These are phyloP conservation scores for Tinamus guttatus DNA, from an alignment of 2,113 vertebrate genomes.

Conservation along the genomic window DNA sequence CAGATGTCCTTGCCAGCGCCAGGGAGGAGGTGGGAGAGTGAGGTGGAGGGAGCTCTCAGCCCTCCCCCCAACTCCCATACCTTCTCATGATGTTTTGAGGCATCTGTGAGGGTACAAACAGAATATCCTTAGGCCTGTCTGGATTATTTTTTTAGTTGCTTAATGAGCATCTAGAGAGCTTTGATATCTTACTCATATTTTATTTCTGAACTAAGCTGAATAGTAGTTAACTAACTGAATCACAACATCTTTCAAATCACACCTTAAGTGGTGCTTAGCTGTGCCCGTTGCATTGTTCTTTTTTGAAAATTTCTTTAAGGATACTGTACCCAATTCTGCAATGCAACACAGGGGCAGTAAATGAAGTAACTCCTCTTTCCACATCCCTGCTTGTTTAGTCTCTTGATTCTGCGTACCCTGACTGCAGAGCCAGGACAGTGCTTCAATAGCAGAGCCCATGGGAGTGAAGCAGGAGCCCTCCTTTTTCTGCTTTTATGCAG, in stretches of 20 bases:
- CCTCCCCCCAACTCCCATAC: background rate
- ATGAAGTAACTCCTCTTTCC: background rate
- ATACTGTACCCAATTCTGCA: background rate
- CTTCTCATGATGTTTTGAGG: rapidly evolving
- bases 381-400: background rate
- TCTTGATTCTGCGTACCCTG: background rate
- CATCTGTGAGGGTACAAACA: background rate
- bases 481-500: background rate
- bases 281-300: background rate
- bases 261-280: background rate
- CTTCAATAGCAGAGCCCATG: background rate
- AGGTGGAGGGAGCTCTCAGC: background rate
- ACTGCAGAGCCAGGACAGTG: background rate
- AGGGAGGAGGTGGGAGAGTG: background rate
- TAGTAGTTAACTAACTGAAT: background rate
- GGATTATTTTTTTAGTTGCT: background rate
- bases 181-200: background rate
- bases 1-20: background rate
- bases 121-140: background rate
- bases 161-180: background rate
- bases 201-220: background rate
- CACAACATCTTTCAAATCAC: background rate
- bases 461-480: background rate
- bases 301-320: background rate
- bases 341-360: background rate